These are phyloP conservation scores for Elysia chlorotica DNA, from an alignment of 1,140 invertebrate species.

Conservation along the genomic window DNA sequence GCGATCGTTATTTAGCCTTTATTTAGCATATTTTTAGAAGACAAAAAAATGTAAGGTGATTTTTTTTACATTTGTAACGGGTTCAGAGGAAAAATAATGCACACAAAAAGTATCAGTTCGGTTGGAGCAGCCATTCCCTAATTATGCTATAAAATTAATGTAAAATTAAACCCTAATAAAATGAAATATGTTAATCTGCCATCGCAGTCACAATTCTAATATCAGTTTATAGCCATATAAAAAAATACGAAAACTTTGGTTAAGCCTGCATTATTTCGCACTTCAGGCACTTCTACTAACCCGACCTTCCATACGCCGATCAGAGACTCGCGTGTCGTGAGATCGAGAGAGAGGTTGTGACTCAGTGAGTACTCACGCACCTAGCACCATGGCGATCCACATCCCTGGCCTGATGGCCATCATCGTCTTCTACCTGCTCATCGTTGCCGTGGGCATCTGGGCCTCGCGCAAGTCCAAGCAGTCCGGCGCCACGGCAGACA, in stretches of 20 bases:
- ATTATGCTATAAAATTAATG: too few species aligned
- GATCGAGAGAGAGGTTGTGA: neutral
- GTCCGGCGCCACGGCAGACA: constrained; percentile 62
- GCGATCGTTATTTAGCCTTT: too few species aligned
- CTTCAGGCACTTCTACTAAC: neutral
- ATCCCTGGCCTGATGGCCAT: constrained; percentile 89
- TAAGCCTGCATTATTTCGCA: neutral
- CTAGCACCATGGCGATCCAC: constrained; percentile 69
- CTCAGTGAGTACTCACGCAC: neutral
- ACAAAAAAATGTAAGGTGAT: too few species aligned
- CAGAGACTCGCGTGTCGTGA: neutral
- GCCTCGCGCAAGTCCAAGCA: constrained; percentile 80
- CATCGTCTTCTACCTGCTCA: constrained; percentile 90
- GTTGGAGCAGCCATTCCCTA: too few species aligned
- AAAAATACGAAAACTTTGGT: neutral
- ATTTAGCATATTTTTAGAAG: too few species aligned
- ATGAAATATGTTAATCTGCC: too few species aligned
- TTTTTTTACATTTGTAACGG: too few species aligned
- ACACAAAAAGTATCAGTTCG: too few species aligned
- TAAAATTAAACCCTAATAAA: too few species aligned
- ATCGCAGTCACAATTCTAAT: neutral
- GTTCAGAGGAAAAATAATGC: too few species aligned
- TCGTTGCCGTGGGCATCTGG: constrained; percentile 93
- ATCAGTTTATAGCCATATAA: neutral
- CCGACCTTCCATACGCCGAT: too few species aligned